These are phyloP conservation scores for Crenichthys baileyi DNA, from an alignment of 2,797 vertebrate genomes.

Conservation along the genomic window DNA sequence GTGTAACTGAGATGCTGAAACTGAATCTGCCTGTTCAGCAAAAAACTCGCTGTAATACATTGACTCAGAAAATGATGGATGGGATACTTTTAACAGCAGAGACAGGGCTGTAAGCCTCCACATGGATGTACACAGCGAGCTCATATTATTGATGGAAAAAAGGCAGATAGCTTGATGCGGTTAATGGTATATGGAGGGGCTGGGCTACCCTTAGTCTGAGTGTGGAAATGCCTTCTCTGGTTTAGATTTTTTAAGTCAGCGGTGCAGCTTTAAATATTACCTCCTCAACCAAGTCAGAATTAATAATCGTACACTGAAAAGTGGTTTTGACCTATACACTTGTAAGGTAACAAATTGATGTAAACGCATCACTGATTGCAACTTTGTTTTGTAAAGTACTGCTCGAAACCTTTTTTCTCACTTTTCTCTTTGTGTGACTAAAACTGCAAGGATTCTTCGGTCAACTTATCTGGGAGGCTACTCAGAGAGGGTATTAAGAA, in stretches of 20 bases:
- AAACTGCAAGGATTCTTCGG: neutral
- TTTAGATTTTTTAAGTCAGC: too few relatives aligned
- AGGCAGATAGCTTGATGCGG: conserved; percentile 20
- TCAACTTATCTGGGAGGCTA: neutral
- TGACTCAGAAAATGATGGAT: conserved; percentile 49
- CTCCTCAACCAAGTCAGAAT: neutral
- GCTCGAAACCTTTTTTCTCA: neutral
- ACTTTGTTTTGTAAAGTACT: neutral
- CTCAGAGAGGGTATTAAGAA: neutral
- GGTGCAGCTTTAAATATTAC: neutral
- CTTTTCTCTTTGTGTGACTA: neutral
- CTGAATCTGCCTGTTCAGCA: conserved; percentile 41
- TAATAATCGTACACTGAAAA: neutral
- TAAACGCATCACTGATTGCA: neutral
- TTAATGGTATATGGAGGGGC: neutral
- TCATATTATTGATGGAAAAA: conserved; percentile 20
- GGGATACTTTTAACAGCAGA: conserved; percentile 17
- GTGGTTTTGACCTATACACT: neutral
- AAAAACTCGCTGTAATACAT: conserved; percentile 24
- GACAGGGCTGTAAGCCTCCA: conserved; percentile 8
- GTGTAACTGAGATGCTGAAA: conserved; percentile 32
- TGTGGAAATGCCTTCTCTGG: neutral
- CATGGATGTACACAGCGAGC: conserved; percentile 24
- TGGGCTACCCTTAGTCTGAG: neutral
- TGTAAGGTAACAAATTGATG: neutral